These are phyloP conservation scores for Allophyes oxyacanthae DNA, from an alignment of 2,888 invertebrate species.

Conservation along the genomic window DNA sequence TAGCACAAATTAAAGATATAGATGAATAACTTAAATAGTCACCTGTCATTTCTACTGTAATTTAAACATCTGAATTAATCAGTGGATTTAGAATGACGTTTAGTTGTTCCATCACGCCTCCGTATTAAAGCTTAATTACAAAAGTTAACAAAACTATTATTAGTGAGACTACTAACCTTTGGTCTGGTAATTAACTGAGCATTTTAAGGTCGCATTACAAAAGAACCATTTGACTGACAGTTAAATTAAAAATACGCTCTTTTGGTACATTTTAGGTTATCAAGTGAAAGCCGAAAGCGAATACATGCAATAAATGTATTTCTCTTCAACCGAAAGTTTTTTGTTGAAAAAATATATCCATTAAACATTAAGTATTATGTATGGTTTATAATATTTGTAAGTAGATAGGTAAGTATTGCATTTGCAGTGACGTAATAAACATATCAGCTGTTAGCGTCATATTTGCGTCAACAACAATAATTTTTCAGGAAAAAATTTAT, in stretches of 20 bases:
- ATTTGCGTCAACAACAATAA: conserved; percentile 31
- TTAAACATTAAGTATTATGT: too few species aligned
- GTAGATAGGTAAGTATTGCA: too few species aligned
- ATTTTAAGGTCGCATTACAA: conserved; percentile 71
- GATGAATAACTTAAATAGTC: not conserved
- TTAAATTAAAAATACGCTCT: conserved; percentile 67
- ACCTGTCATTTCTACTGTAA: not conserved
- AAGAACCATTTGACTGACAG: conserved; percentile 69
- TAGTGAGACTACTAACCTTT: conserved; percentile 50
- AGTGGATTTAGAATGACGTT: conserved; percentile 8
- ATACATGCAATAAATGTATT: too few species aligned
- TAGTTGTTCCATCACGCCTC: conserved; percentile 17
- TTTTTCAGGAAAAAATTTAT: conserved; percentile 13
- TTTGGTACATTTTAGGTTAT: conserved; percentile 41
- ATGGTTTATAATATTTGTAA: too few species aligned
- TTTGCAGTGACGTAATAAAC: not conserved
- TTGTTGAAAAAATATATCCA: not conserved
- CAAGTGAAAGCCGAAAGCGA: conserved; percentile 28
- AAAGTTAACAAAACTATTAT: conserved; percentile 58
- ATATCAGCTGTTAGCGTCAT: conserved; percentile 6
- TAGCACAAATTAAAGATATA: too few species aligned
- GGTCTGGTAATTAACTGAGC: conserved; percentile 60
- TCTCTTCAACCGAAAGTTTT: not conserved
- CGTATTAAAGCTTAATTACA: conserved; percentile 47
- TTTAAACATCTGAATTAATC: conserved; percentile 18